These are phyloP conservation scores for Procambarus clarkii DNA, from an alignment of 1,140 invertebrate species.

Conservation along the genomic window DNA sequence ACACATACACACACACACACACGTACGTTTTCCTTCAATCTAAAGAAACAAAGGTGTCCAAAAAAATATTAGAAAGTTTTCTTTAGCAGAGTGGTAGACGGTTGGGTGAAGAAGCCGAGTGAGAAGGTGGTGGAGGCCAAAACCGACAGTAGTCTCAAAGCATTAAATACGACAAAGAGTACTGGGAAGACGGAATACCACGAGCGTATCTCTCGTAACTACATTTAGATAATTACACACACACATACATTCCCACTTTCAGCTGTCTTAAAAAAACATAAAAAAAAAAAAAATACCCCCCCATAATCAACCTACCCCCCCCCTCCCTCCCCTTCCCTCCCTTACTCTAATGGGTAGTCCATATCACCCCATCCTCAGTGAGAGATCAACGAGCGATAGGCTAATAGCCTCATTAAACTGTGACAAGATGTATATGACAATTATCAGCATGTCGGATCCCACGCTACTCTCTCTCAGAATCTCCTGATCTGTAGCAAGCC, in stretches of 20 bases:
- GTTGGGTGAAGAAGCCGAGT: no score
- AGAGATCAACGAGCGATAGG: not conserved
- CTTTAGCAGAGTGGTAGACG: no score
- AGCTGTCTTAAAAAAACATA: not conserved
- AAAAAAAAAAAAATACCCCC: not conserved
- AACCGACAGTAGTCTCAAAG: no score
- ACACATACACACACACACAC: not conserved
- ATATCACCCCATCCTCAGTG: constrained; percentile 6
- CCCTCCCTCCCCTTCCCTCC: not conserved
- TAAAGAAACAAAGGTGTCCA: no score
- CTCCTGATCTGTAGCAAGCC: no score
- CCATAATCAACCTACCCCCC: no score
- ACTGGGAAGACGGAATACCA: no score
- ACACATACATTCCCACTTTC: not conserved
- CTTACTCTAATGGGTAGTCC: not conserved
- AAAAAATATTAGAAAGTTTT: no score
- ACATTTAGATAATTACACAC: constrained; percentile 19
- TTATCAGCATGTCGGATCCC: constrained; percentile 32
- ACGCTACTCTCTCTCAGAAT: not conserved
- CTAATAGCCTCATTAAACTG: constrained; percentile 38
- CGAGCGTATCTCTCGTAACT: no score
- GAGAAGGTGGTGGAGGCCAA: no score
- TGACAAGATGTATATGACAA: constrained; percentile 48
- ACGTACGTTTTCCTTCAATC: not conserved
- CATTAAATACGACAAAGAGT: no score